A percentile compares a stretch with the other conserved stretches of the same genome.
phyloP scores from a whole-genome alignment of 2,797 vertebrate species.

The Etheostoma perlongum region DNA sequence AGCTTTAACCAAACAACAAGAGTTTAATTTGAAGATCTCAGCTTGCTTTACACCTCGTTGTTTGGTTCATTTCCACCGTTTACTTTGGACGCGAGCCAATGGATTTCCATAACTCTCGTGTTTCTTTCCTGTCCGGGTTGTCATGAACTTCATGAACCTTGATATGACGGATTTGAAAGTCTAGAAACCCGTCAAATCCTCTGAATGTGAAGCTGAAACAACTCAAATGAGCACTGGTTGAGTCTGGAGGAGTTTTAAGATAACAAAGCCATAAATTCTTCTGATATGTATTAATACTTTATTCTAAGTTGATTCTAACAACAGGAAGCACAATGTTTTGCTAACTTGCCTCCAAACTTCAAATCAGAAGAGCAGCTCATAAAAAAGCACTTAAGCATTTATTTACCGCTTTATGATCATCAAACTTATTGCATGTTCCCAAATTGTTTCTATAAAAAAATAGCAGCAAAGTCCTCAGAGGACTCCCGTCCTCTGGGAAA shows the following conservation, averaged over 20 bases:
- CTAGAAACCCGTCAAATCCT: constrained; percentile 9
- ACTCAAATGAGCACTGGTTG: background rate
- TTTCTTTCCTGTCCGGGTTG: constrained; percentile 17
- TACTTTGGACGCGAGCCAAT: constrained; percentile 36
- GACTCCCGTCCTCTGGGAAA: constrained; percentile 49
- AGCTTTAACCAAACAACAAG: constrained; percentile 10
- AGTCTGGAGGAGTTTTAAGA: background rate
- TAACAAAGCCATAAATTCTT: background rate
- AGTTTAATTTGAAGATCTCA: constrained; percentile 6
- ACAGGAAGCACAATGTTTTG: background rate
- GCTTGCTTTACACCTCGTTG: constrained; percentile 36
- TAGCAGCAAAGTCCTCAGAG: constrained; percentile 42
- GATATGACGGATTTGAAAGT: background rate
- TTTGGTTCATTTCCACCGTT: constrained; percentile 45
- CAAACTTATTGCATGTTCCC: constrained; percentile 23
- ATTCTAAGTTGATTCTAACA: background rate
- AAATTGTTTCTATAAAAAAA: constrained; percentile 42
- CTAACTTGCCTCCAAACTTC: background rate
- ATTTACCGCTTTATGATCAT: constrained; percentile 49
- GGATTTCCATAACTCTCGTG: constrained; percentile 22
- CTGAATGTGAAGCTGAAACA: background rate
- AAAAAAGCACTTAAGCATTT: constrained; percentile 34
- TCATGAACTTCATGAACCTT: constrained; percentile 40
- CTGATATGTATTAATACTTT: background rate
- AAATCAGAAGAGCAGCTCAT: constrained; percentile 9